phyloP scores from a whole-genome alignment of 2,113 vertebrate genomes.

The Bos indicus region DNA sequence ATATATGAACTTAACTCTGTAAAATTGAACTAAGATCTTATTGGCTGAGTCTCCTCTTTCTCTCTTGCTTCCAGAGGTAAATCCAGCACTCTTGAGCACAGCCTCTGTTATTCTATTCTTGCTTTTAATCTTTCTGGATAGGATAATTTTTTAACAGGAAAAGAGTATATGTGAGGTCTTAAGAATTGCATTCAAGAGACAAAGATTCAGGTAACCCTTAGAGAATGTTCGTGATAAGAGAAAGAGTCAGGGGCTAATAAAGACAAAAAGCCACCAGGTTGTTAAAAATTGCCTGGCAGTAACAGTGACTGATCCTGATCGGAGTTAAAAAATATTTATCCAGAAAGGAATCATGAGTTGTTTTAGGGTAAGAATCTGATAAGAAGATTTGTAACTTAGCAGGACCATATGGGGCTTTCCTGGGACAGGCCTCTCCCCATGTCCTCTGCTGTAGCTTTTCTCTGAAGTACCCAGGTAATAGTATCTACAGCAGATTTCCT shows the following conservation, averaged over 20 bases:
- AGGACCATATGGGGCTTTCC: background rate
- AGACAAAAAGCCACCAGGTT: background rate
- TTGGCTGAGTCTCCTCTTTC: background rate
- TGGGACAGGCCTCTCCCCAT: background rate
- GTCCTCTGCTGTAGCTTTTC: background rate
- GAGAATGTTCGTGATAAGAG: background rate
- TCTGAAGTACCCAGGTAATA: background rate
- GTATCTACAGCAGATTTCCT: background rate
- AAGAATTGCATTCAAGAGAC: background rate
- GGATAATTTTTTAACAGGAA: background rate
- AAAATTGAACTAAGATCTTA: background rate
- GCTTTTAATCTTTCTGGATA: background rate
- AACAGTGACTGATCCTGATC: background rate
- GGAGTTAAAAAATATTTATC: background rate
- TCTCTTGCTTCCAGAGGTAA: background rate
- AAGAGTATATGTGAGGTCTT: background rate
- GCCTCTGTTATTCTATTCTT: background rate
- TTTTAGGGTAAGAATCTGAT: background rate
- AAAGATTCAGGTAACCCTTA: background rate
- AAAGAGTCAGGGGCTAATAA: background rate
- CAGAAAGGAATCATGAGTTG: background rate
- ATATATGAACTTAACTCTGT: background rate
- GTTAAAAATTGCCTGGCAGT: background rate
- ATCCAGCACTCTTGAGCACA: background rate
- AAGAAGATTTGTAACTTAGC: background rate